Percentiles rank a stretch among this genome's conserved stretches.
phyloP scores from a whole-genome alignment of 64 coral and sea anemone genomes.

The Montipora cactus region DNA sequence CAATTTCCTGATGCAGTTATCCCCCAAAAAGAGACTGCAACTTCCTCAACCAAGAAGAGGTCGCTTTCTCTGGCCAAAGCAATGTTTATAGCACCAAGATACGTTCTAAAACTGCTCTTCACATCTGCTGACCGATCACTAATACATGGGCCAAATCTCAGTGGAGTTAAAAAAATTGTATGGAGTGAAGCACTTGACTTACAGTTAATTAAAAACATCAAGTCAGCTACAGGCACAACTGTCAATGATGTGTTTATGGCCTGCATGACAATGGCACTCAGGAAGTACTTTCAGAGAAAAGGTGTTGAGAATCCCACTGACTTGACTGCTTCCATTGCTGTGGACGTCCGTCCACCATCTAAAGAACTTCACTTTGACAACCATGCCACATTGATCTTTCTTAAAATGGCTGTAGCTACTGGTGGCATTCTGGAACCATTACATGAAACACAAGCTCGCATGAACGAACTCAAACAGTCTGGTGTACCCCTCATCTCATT shows the following conservation, averaged over 20 bases:
- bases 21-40: constrained; percentile 66
- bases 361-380: constrained; percentile 72
- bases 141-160: constrained; percentile 79
- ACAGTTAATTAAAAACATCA: constrained; percentile 83
- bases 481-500: constrained; percentile 78
- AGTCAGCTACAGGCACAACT: constrained; percentile 80
- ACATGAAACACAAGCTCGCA: constrained; percentile 72
- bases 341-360: constrained; percentile 74
- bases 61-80: constrained; percentile 70
- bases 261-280: constrained; percentile 74
- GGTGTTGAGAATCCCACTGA: constrained; percentile 78
- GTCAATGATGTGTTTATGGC: constrained; percentile 96
- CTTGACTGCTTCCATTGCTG: constrained; percentile 75
- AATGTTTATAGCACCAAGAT: constrained; percentile 38
- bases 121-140: constrained; percentile 59
- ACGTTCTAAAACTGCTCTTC: constrained; percentile 41
- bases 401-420: constrained; percentile 63
- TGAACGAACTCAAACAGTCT: constrained; percentile 81
- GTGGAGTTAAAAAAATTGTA: constrained; percentile 82
- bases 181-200: constrained; percentile 78
- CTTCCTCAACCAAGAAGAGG: constrained; percentile 57
- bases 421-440: constrained; percentile 57
- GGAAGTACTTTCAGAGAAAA: constrained; percentile 77
- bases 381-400: constrained; percentile 77
- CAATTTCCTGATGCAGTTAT: constrained; percentile 69